phyloP scores from a whole-genome alignment of 2,888 invertebrate genomes.

The Cheilosia grossa region DNA sequence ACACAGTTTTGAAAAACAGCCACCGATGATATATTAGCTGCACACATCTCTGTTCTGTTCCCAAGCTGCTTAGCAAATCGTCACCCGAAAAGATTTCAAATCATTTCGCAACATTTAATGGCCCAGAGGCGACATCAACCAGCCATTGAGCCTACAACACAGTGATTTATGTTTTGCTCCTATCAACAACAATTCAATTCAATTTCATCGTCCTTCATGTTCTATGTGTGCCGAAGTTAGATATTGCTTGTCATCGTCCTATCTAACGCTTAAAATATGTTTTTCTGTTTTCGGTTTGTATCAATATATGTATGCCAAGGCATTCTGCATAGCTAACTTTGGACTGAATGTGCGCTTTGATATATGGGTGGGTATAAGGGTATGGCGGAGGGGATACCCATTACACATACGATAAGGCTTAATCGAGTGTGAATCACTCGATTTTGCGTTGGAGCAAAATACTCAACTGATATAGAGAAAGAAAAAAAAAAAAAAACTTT shows the following conservation, averaged over 20 bases:
- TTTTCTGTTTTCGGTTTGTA: conserved; percentile 49
- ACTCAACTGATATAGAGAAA: conserved; percentile 4
- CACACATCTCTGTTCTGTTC: conserved; percentile 24
- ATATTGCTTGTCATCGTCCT: conserved; percentile 64
- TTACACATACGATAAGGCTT: conserved; percentile 61
- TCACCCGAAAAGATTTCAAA: conserved; percentile 44
- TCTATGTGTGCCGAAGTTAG: conserved; percentile 40
- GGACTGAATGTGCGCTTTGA: conserved; percentile 28
- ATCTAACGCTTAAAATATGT: conserved; percentile 69
- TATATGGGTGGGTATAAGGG: not conserved
- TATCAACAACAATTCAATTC: conserved; percentile 73
- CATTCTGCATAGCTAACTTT: conserved; percentile 38
- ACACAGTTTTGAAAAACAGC: conserved; percentile 56
- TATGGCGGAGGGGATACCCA: conserved; percentile 1
- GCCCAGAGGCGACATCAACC: conserved; percentile 29
- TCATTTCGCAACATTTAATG: conserved; percentile 65
- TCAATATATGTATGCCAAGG: conserved; percentile 10
- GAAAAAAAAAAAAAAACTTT: conserved; percentile 49
- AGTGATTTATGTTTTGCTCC: conserved; percentile 65
- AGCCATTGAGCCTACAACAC: conserved; percentile 39
- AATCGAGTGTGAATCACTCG: conserved; percentile 73
- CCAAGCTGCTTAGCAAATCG: conserved; percentile 53
- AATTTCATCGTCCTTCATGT: conserved; percentile 19
- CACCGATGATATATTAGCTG: conserved; percentile 38
- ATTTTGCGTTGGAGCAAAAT: conserved; percentile 33